phyloP scores from a whole-genome alignment of 2,888 invertebrate genomes.

The Adelognathus sp. region DNA sequence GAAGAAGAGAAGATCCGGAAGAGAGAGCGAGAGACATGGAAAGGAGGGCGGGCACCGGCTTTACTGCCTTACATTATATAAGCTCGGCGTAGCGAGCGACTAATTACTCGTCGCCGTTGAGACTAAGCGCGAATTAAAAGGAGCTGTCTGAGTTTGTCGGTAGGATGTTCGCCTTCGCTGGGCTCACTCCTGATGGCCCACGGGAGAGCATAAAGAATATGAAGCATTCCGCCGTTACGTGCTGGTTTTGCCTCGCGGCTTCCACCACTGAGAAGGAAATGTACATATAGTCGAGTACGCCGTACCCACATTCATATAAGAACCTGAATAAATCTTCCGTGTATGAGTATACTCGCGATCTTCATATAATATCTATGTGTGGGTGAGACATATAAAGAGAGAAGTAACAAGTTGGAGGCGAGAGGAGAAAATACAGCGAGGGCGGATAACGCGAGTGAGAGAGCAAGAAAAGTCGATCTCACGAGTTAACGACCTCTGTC shows the following conservation, averaged over 20 bases:
- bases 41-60: slow-evolving; percentile 39
- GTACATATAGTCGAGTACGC: slow-evolving; percentile 14
- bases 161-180: slow-evolving; percentile 70
- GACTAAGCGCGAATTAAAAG: slow-evolving; percentile 79
- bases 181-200: slow-evolving; percentile 52
- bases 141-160: slow-evolving; percentile 73
- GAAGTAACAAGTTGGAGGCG: slow-evolving; percentile 48
- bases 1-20: slow-evolving; percentile 16
- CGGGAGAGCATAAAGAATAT: slow-evolving; percentile 60
- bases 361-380: slow-evolving; percentile 20
- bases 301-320: neutral
- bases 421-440: slow-evolving; percentile 30
- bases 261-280: slow-evolving; percentile 50
- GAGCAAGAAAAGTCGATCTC: slow-evolving; percentile 58
- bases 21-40: neutral
- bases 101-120: slow-evolving; percentile 79
- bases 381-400: slow-evolving; percentile 42
- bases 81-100: slow-evolving; percentile 68
- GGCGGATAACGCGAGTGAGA: slow-evolving; percentile 6
- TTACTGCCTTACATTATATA: slow-evolving; percentile 65
- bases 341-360: no score
- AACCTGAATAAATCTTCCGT: neutral
- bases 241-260: slow-evolving; percentile 54
- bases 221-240: slow-evolving; percentile 53
- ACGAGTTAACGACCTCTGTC: slow-evolving; percentile 59